These are phyloP conservation scores for Apis florea DNA, from an alignment of 1,140 invertebrate species.

Conservation along the genomic window DNA sequence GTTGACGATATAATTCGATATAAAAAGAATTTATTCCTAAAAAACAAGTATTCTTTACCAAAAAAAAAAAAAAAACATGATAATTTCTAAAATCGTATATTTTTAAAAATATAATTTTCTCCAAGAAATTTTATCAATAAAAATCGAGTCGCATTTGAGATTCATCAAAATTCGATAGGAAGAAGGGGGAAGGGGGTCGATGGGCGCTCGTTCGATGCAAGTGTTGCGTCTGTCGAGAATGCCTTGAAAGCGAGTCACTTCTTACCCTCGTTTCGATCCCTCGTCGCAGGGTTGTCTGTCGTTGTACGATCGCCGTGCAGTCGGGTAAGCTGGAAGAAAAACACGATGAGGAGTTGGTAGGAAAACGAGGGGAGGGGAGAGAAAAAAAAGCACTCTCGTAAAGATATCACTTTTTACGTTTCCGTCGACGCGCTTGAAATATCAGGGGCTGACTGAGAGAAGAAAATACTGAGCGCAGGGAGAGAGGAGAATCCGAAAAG, in stretches of 20 bases:
- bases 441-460: slow-evolving; percentile 38
- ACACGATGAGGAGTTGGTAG: slow-evolving; percentile 46
- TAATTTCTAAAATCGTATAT: neutral
- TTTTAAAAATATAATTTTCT: neutral
- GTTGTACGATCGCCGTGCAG: slow-evolving; percentile 24
- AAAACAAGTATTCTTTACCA: no score
- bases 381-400: slow-evolving; percentile 50
- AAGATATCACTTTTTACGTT: slow-evolving; percentile 62
- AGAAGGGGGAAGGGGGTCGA: slow-evolving; percentile 12
- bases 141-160: slow-evolving; percentile 28
- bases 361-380: slow-evolving; percentile 10
- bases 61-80: no score
- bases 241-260: slow-evolving; percentile 58
- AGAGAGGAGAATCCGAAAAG: slow-evolving; percentile 38
- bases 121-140: neutral
- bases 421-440: slow-evolving; percentile 53
- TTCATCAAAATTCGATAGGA: slow-evolving; percentile 44
- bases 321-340: slow-evolving; percentile 50
- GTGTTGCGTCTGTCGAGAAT: slow-evolving; percentile 53
- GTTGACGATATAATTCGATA: no score
- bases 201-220: slow-evolving; percentile 34
- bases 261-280: slow-evolving; percentile 56
- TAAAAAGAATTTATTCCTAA: no score
- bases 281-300: slow-evolving; percentile 42
- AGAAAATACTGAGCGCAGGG: slow-evolving; percentile 49